phyloP scores from a whole-genome alignment of 2,797 vertebrate species.

The Petrocephalus sullivani region DNA sequence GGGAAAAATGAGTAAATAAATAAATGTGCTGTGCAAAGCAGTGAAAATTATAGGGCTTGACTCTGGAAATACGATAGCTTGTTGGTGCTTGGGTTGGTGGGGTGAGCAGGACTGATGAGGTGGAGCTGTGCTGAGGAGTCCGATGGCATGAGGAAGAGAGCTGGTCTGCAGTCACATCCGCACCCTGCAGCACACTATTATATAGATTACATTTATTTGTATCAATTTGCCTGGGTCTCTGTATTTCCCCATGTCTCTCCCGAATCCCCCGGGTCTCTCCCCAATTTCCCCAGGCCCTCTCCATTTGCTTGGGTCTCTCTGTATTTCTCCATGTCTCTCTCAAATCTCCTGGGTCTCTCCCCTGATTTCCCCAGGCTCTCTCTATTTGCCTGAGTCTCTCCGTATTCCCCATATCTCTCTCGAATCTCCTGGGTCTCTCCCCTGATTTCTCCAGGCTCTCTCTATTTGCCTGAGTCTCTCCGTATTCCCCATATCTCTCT shows the following conservation, averaged over 20 bases:
- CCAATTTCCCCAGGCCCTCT: neutral
- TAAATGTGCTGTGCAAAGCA: neutral
- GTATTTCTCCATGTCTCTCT: no score
- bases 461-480: neutral
- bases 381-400: neutral
- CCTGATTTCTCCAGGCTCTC: neutral
- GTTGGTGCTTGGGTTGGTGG: neutral
- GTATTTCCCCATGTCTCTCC: neutral
- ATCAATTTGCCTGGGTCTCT: neutral
- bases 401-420: no score
- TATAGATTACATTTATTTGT: neutral
- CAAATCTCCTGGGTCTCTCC: no score
- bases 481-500: neutral
- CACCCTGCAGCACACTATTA: neutral
- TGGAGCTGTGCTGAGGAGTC: neutral
- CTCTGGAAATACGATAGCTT: neutral
- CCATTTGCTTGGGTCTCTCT: neutral
- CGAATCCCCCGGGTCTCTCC: no score
- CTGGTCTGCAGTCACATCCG: neutral
- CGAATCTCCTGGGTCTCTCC: no score
- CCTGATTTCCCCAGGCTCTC: neutral
- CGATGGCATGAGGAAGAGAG: neutral
- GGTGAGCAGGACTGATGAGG: neutral
- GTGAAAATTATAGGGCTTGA: neutral
- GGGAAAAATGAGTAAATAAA: neutral